These are phyloP conservation scores for Nannospalax galili DNA, from an alignment of 2,113 vertebrate species.

Conservation along the genomic window DNA sequence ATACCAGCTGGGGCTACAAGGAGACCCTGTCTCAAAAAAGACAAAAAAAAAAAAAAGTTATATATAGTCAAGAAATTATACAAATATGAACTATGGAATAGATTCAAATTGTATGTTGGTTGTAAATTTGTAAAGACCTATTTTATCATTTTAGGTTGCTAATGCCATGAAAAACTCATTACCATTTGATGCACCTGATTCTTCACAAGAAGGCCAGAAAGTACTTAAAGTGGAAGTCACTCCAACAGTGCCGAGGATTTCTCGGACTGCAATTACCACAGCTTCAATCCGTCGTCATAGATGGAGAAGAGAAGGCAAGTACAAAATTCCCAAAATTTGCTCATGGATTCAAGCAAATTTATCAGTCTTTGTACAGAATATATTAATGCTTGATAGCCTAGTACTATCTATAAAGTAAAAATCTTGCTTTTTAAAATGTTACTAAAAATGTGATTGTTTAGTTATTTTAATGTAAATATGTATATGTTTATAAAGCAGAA, in stretches of 20 bases:
- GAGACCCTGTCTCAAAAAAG: too few relatives aligned
- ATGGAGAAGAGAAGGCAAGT: constrained; percentile 97
- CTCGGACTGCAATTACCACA: constrained; percentile 96
- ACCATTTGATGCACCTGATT: constrained; percentile 93
- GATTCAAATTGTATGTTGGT: constrained; percentile 27
- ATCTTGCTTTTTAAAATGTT: constrained; percentile 7
- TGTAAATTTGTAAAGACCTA: constrained; percentile 53
- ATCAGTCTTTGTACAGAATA: constrained; percentile 32
- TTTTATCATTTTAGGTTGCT: constrained; percentile 90
- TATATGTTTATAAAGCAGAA: constrained; percentile 38
- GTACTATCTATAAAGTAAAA: not conserved
- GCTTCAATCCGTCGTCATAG: constrained; percentile 98
- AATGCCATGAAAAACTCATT: constrained; percentile 98
- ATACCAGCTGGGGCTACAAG: too few relatives aligned
- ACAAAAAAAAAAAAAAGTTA: too few relatives aligned
- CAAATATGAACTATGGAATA: not conserved
- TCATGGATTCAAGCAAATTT: constrained; percentile 21
- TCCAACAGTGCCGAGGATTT: constrained; percentile 96
- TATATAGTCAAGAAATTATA: constrained; percentile 19
- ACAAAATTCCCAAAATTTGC: not conserved
- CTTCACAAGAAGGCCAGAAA: constrained; percentile 92
- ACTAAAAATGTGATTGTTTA: constrained; percentile 41
- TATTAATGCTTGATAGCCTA: constrained; percentile 6
- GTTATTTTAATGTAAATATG: constrained; percentile 30
- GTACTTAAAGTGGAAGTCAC: constrained; percentile 98